Conservation (phyloP, 2,888 invertebrate species). For the Geophilus truncorum region DNA sequence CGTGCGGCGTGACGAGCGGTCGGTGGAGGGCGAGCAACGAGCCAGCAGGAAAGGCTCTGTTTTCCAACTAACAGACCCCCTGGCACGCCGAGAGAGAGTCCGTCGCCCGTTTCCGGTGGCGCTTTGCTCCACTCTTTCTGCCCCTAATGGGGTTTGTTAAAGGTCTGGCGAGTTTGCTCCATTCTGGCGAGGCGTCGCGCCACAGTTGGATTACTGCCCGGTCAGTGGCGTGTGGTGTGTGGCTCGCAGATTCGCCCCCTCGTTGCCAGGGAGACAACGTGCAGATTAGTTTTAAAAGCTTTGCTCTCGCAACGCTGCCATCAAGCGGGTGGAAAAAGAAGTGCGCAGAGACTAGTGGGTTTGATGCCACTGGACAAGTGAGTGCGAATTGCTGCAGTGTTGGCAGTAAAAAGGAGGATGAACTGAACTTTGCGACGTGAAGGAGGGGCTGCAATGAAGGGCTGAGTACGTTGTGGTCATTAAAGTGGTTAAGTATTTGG, state of each 20-base stretch:
- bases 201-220: conserved; percentile 20
- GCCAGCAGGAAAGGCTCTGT: conserved; percentile 6
- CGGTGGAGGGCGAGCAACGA: neutral
- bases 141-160: conserved; percentile 11
- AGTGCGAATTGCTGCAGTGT: neutral
- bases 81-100: neutral
- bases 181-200: neutral
- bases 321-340: neutral
- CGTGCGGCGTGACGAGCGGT: neutral
- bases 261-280: neutral
- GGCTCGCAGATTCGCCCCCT: neutral
- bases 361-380: neutral
- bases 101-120: conserved; percentile 11
- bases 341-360: neutral
- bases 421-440: neutral
- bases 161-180: neutral
- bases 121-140: neutral
- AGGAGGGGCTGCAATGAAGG: neutral
- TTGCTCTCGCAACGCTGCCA: neutral
- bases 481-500: neutral
- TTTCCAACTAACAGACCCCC: conserved; percentile 20
- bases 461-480: neutral
- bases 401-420: conserved; percentile 1
- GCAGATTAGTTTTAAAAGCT: conserved; percentile 20
- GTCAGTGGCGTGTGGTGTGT: conserved; percentile 4